These are phyloP conservation scores for Hirudinaria manillensis DNA, from an alignment of 2,888 invertebrate species.

Conservation along the genomic window DNA sequence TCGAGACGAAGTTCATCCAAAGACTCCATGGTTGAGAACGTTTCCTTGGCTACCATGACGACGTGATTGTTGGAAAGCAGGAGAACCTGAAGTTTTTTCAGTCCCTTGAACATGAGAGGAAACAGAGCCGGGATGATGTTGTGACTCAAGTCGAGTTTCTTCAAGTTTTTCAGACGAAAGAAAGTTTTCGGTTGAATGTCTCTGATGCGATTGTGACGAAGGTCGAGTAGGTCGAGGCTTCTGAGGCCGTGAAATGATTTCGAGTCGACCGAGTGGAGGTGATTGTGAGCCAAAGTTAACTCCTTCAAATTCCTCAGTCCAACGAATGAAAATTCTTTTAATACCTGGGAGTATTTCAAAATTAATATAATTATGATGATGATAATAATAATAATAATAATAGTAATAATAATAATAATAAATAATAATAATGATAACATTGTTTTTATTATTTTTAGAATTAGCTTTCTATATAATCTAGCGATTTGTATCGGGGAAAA, in stretches of 20 bases:
- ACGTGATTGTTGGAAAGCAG: slow-evolving; percentile 37
- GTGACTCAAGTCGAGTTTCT: slow-evolving; percentile 36
- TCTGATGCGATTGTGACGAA: slow-evolving; percentile 37
- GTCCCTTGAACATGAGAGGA: slow-evolving; percentile 40
- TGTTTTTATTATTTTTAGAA: background rate
- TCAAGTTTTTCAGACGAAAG: slow-evolving; percentile 29
- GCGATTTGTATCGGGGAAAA: too few species aligned
- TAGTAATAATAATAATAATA: background rate
- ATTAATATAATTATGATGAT: slow-evolving; percentile 19
- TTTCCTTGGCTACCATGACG: slow-evolving; percentile 35
- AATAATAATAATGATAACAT: too few species aligned
- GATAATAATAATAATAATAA: slow-evolving; percentile 19
- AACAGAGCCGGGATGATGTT: slow-evolving; percentile 40
- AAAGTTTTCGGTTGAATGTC: slow-evolving; percentile 31
- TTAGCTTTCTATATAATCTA: too few species aligned
- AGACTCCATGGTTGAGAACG: slow-evolving; percentile 35
- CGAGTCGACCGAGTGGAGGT: slow-evolving; percentile 36
- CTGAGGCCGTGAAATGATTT: slow-evolving; percentile 36
- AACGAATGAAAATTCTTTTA: slow-evolving; percentile 35
- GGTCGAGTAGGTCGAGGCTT: slow-evolving; percentile 32
- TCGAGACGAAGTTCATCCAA: slow-evolving; percentile 35
- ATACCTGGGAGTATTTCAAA: slow-evolving; percentile 17
- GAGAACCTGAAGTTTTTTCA: slow-evolving; percentile 34
- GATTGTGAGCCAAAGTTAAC: background rate
- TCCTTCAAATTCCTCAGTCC: slow-evolving; percentile 35